phyloP scores from a whole-genome alignment of 2,797 vertebrate genomes.

The Kryptopterus vitreolus region DNA sequence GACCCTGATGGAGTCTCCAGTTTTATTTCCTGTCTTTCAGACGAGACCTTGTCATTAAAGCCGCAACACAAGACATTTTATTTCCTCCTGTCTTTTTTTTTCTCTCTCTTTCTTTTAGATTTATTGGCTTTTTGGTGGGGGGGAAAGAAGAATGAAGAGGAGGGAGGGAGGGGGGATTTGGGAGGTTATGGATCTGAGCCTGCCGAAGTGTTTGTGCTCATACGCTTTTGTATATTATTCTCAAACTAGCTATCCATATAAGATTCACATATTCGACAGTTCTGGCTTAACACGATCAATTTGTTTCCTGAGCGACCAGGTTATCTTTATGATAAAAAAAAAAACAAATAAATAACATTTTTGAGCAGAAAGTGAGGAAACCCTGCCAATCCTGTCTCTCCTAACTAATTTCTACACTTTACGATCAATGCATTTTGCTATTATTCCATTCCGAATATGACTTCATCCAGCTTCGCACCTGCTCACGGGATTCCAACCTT shows the following conservation, averaged over 20 bases:
- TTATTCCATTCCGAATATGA: not conserved
- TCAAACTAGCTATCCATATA: not conserved
- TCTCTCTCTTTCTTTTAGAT: not conserved
- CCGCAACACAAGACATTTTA: slow-evolving; percentile 21
- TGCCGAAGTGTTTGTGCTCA: not conserved
- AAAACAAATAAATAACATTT: not conserved
- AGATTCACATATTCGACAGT: not conserved
- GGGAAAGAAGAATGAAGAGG: too few species aligned
- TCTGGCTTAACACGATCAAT: not conserved
- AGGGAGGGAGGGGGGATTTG: too few species aligned
- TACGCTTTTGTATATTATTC: not conserved
- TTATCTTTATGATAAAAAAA: not conserved
- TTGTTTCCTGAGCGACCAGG: not conserved
- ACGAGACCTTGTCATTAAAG: slow-evolving; percentile 26
- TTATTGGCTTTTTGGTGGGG: slow-evolving; percentile 12
- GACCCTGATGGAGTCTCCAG: slow-evolving; percentile 11
- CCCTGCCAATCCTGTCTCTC: not conserved
- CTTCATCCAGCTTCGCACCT: not conserved
- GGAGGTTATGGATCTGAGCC: slow-evolving; percentile 26
- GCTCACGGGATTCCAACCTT: not conserved
- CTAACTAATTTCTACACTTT: not conserved
- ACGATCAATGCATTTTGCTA: not conserved
- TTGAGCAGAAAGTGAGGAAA: not conserved
- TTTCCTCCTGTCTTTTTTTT: not conserved
- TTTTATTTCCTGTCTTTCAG: slow-evolving; percentile 29